phyloP scores from a whole-genome alignment of 2,113 vertebrate genomes.

The Prochilodus magdalenae region DNA sequence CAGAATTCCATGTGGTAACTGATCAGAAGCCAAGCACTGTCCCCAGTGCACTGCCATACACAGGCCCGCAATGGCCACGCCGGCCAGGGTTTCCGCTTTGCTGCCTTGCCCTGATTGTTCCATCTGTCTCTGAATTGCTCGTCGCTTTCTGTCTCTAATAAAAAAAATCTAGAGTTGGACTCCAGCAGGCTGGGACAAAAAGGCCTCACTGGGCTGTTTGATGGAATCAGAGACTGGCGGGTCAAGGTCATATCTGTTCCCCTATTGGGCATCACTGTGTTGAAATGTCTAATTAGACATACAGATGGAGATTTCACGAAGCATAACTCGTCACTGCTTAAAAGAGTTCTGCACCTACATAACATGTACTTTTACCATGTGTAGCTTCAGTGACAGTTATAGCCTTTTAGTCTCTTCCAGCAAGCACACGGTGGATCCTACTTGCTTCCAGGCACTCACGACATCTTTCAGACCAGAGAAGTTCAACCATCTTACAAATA shows the following conservation, averaged over 20 bases:
- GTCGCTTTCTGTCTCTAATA: slow-evolving; percentile 19
- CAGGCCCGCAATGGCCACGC: slow-evolving; percentile 59
- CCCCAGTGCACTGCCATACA: slow-evolving; percentile 59
- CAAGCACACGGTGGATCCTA: background rate
- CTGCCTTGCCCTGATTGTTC: slow-evolving; percentile 57
- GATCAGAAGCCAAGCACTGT: slow-evolving; percentile 69
- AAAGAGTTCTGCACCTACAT: background rate
- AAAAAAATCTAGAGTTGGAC: background rate
- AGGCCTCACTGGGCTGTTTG: slow-evolving; percentile 20
- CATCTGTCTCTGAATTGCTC: slow-evolving; percentile 62
- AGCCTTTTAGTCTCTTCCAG: background rate
- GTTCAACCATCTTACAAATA: background rate
- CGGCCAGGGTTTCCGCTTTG: slow-evolving; percentile 58
- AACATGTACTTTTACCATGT: background rate
- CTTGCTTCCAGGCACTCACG: background rate
- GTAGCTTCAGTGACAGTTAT: background rate
- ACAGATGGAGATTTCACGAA: background rate
- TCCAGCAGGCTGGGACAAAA: slow-evolving; percentile 19
- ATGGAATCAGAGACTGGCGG: slow-evolving; percentile 29
- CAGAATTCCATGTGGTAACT: slow-evolving; percentile 69
- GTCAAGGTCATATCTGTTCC: slow-evolving; percentile 42
- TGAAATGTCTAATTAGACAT: slow-evolving; percentile 10
- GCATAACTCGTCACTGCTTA: background rate
- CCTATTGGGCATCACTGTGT: slow-evolving; percentile 1
- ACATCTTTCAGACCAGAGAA: background rate